These are phyloP conservation scores for Coelopa frigida DNA, from an alignment of 1,140 invertebrate genomes.

Conservation along the genomic window DNA sequence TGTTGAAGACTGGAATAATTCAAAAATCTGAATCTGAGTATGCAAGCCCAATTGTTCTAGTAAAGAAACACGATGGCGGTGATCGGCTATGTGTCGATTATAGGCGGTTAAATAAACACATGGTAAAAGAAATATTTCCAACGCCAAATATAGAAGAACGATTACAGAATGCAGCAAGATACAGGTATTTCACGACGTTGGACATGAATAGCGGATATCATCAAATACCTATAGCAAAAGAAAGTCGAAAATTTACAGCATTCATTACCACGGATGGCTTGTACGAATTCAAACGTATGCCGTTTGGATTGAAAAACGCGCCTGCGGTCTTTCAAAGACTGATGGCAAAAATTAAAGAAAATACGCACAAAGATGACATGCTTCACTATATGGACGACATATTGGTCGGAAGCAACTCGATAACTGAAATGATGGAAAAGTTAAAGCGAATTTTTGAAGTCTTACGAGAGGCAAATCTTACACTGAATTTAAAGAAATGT, in stretches of 20 bases:
- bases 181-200: slow-evolving; percentile 21
- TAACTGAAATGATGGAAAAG: slow-evolving; percentile 10
- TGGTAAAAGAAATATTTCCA: slow-evolving; percentile 23
- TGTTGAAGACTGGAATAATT: slow-evolving; percentile 21
- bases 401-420: slow-evolving; percentile 4
- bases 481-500: slow-evolving; percentile 45
- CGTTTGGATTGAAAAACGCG: slow-evolving; percentile 32
- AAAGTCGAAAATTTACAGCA: slow-evolving; percentile 27
- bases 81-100: slow-evolving; percentile 42
- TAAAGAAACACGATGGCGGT: slow-evolving; percentile 29
- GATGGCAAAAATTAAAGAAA: slow-evolving; percentile 16
- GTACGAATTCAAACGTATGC: slow-evolving; percentile 49
- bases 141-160: slow-evolving; percentile 28
- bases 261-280: slow-evolving; percentile 43
- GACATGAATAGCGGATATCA: slow-evolving; percentile 33
- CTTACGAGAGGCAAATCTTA: slow-evolving; percentile 29
- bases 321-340: slow-evolving; percentile 27
- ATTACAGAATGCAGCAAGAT: slow-evolving; percentile 16
- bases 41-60: slow-evolving; percentile 25
- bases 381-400: slow-evolving; percentile 16
- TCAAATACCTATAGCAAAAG: slow-evolving; percentile 24
- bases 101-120: slow-evolving; percentile 42
- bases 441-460: not conserved
- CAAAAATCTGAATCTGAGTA: slow-evolving; percentile 23
- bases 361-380: not conserved